phyloP scores from a whole-genome alignment of 1,140 invertebrate species.

The Drosophila funebris region DNA sequence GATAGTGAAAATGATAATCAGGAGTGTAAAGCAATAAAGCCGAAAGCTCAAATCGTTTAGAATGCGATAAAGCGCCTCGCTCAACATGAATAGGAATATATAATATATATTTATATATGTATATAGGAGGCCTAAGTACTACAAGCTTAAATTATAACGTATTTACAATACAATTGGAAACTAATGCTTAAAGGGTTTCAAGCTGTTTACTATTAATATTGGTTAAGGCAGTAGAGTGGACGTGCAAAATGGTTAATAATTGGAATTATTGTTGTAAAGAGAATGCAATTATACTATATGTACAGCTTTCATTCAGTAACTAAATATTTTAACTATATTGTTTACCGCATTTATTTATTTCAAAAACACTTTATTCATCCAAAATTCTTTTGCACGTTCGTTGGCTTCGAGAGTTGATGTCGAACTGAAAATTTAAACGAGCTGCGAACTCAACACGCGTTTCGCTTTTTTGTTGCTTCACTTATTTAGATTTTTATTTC shows the following conservation, averaged over 20 bases:
- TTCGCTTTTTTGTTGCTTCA: not conserved
- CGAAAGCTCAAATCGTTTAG: conserved; percentile 15
- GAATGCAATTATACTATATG: not conserved
- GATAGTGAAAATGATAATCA: conserved; percentile 16
- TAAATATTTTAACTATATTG: not conserved
- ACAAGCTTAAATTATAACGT: not conserved
- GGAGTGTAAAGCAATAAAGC: conserved; percentile 16
- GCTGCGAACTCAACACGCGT: conserved; percentile 3
- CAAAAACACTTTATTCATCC: not conserved
- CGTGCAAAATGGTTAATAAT: conserved; percentile 23
- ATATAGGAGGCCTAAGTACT: not conserved
- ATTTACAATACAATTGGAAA: conserved; percentile 2
- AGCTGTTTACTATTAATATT: not conserved
- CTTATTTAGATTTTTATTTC: not conserved
- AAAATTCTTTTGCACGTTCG: conserved; percentile 18
- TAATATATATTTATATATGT: not conserved
- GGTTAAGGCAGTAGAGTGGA: conserved; percentile 18
- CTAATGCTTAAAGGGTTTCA: not conserved
- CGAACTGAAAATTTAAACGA: conserved; percentile 8
- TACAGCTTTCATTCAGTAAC: not conserved
- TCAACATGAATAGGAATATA: conserved; percentile 7
- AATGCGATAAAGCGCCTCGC: conserved; percentile 5
- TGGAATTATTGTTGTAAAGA: not conserved
- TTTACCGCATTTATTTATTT: conserved; percentile 21
- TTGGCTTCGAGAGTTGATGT: conserved; percentile 6